phyloP scores from a whole-genome alignment of 1,140 invertebrate species.

The Globodera ellingtonae region DNA sequence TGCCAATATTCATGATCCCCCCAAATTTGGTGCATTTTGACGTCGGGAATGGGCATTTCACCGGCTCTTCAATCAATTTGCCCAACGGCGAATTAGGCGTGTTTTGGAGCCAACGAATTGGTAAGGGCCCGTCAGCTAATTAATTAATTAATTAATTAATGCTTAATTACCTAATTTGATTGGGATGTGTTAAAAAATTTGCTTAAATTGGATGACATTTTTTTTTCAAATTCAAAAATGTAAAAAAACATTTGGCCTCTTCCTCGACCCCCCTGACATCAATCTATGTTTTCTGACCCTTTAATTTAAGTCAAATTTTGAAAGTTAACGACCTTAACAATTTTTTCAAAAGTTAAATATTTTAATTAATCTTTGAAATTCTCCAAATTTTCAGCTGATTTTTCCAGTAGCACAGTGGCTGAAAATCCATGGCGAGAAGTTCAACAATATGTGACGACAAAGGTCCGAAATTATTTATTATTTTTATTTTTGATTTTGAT shows the following conservation, averaged over 20 bases:
- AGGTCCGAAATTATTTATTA: not conserved
- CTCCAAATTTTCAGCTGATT: not conserved
- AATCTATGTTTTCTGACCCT: too few species aligned
- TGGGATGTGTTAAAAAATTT: too few species aligned
- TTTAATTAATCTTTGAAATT: too few species aligned
- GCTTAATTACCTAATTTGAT: not conserved
- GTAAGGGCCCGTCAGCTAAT: not conserved
- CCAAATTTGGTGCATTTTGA: not conserved
- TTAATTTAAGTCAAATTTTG: too few species aligned
- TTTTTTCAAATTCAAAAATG: too few species aligned
- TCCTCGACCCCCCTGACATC: too few species aligned
- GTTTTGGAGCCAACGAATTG: not conserved
- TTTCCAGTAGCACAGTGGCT: not conserved
- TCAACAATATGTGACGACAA: not conserved
- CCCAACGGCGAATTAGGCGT: not conserved
- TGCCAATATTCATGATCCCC: constrained; percentile 10
- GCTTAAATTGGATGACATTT: too few species aligned
- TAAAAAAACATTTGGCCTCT: too few species aligned
- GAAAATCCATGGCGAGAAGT: not conserved
- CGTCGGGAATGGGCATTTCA: not conserved
- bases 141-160: not conserved
- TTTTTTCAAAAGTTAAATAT: too few species aligned
- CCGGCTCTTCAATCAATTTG: not conserved
- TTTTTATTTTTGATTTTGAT: too few species aligned
- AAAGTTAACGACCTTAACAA: too few species aligned